A percentile compares a stretch with the other conserved stretches of the same genome.
Conservation (phyloP, 2,113 vertebrate genomes). For the Haliaeetus leucogaster region DNA sequence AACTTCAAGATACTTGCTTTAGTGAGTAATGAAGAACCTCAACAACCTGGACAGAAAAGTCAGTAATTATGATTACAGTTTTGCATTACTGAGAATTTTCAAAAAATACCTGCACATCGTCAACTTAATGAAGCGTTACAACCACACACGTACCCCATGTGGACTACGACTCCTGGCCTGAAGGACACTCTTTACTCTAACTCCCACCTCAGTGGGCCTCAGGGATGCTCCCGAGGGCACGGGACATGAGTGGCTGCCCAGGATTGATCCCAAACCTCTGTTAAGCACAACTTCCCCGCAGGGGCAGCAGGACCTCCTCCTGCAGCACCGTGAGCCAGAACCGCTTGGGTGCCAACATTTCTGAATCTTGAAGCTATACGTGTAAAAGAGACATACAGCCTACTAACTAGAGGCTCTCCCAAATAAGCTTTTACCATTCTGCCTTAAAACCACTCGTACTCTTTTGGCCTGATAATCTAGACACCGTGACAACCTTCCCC, state of each 20-base stretch:
- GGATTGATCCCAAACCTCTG: not conserved
- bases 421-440: not conserved
- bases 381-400: not conserved
- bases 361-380: not conserved
- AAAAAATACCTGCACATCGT: not conserved
- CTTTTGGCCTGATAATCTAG: not conserved
- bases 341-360: accelerated
- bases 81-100: not conserved
- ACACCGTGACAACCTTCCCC: not conserved
- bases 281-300: not conserved
- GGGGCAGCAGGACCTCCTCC: not conserved
- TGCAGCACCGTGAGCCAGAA: not conserved
- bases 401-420: not conserved
- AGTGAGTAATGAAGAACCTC: not conserved
- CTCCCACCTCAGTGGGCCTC: not conserved
- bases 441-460: not conserved
- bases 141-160: accelerated
- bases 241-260: not conserved
- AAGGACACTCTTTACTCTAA: not conserved
- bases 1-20: not conserved
- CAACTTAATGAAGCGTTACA: accelerated
- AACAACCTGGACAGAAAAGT: not conserved
- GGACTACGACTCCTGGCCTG: not conserved
- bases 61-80: not conserved
- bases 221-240: not conserved